Evolutionary conservation across 2,888 invertebrate genomes (phyloP), one percentile per base, ranked within the genome.

Genomic region (Papilio gigon): DNA sequence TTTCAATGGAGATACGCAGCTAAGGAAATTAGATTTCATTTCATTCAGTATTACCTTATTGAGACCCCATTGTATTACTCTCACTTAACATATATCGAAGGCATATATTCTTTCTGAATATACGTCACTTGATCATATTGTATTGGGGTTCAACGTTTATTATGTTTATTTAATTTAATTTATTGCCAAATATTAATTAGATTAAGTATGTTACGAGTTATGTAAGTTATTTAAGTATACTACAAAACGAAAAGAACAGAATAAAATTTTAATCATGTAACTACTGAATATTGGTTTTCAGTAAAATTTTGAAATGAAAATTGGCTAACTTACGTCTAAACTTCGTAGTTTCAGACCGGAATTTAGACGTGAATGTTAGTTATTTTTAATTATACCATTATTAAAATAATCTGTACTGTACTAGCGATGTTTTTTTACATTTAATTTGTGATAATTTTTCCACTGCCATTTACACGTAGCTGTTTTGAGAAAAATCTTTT

Each of bases 91-190:
- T 75, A 77, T 77, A 75, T 71, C 76, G 78, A 77, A 77, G 74
- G 65, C 76, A 74, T 80, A 79, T 83, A 84, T 80, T 81, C 73
- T 73, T 78, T 77, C 73, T 81, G 75, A 79, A 77, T 80, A 73
- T 77, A 70, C 75, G 59, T 71, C 72, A 70, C 74, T 75, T 71
- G 67, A 68, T 61, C 17, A 30, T 50, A 71, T 75, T 65, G 69
- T 72, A 72, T 64, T 37, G 82, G 83, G 77, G 83, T 84, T 82
- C 83, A 83, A 84, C 85, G 80, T 83, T 83, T 84, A 78, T 63
- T 60, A 61, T 68, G 56, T 65, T 68, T 47, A 68, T 68, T 56
- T 68, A 40, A 63, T 72, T 73, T 68, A 68, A 74, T 72, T 71
- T 72, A 75, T 73, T 71, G 70, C 74, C 74, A 73, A 67, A 68